A percentile compares a stretch with the other conserved stretches of the same genome.
phyloP scores from a whole-genome alignment of 2,797 vertebrate species.

The Liparis tanakae region DNA sequence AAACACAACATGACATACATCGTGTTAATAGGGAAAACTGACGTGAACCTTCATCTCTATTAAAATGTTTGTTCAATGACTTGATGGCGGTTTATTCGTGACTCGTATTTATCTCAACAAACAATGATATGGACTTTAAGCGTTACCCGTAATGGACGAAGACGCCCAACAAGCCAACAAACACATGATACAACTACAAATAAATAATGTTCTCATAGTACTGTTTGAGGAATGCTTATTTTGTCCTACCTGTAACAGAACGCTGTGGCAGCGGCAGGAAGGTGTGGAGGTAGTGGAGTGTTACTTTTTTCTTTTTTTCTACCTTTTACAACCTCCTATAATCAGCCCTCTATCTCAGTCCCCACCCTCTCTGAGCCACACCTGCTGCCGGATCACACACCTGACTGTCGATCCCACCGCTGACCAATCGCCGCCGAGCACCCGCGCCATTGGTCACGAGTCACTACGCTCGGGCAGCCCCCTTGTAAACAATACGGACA shows the following conservation, averaged over 20 bases:
- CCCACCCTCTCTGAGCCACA: conserved; percentile 25
- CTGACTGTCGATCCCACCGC: conserved; percentile 2
- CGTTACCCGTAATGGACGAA: not conserved
- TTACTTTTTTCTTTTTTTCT: not conserved
- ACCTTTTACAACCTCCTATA: conserved; percentile 35
- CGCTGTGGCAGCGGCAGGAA: conserved; percentile 8
- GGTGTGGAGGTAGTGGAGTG: not conserved
- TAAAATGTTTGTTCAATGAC: not conserved
- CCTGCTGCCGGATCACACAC: conserved; percentile 23
- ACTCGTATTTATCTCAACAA: not conserved
- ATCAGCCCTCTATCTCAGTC: conserved; percentile 33
- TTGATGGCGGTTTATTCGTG: not conserved
- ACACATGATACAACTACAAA: not conserved
- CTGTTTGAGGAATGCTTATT: not conserved
- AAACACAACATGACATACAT: not conserved
- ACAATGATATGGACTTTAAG: not conserved
- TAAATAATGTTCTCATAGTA: not conserved
- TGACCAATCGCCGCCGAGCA: conserved; percentile 46
- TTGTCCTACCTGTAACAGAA: conserved; percentile 55
- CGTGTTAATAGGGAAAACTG: not conserved
- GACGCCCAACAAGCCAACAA: not conserved
- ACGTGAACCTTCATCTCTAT: not conserved
- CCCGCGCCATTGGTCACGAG: not conserved
- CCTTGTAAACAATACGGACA: conserved; percentile 23
- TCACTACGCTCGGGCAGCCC: not conserved